Percentiles rank a stretch among this genome's conserved stretches.
Conservation (phyloP, 2,113 vertebrate species). For the Buteo buteo region DNA sequence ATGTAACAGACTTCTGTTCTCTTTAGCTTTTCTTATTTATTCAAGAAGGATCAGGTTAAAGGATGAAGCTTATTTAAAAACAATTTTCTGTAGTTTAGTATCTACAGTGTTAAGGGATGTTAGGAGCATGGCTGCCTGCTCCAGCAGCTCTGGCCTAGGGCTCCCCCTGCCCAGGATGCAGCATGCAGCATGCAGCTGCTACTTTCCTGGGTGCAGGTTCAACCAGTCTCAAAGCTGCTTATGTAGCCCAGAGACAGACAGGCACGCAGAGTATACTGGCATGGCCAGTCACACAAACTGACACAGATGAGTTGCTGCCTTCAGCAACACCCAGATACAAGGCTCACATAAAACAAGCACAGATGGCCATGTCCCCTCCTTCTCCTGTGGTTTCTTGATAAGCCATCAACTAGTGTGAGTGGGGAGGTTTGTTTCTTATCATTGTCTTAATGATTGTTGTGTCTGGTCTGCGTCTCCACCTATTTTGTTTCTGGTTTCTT, state of each 20-base stretch:
- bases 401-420: too few relatives aligned
- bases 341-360: background rate
- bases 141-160: background rate
- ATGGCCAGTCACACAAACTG: background rate
- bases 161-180: accelerated
- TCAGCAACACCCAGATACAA: background rate
- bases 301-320: accelerated
- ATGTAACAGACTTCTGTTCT: background rate
- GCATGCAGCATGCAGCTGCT: accelerated
- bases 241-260: accelerated
- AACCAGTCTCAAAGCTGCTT: background rate
- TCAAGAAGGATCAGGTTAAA: background rate
- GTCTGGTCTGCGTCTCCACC: background rate
- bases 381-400: background rate
- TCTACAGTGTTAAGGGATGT: background rate
- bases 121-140: accelerated
- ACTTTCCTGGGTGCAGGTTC: accelerated
- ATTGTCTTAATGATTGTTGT: background rate
- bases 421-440: background rate
- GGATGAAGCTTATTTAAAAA: background rate
- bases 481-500: background rate
- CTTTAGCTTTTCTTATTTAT: background rate
- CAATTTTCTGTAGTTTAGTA: accelerated
- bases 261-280: background rate
- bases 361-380: accelerated